These are phyloP conservation scores for Nebria ingens DNA, from an alignment of 1,140 invertebrate species.

Conservation along the genomic window DNA sequence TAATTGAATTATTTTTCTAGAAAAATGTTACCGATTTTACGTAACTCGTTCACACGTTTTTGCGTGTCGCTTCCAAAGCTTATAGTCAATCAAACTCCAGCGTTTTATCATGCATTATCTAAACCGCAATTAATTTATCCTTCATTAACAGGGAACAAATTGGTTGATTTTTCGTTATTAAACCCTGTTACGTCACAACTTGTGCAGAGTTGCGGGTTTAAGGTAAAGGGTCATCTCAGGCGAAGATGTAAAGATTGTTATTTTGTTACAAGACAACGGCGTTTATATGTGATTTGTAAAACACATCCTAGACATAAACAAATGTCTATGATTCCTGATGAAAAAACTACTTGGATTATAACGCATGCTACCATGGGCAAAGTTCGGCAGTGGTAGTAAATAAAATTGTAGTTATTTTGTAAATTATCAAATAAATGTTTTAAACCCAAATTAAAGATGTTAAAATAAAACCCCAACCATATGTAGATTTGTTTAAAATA, in stretches of 20 bases:
- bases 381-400: constrained; percentile 45
- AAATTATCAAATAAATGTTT: too few relatives aligned
- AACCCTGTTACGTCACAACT: constrained; percentile 13
- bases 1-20: not conserved
- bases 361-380: constrained; percentile 57
- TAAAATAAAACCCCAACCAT: too few relatives aligned
- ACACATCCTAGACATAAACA: constrained; percentile 69
- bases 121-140: not conserved
- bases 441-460: too few relatives aligned
- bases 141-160: not conserved
- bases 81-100: not conserved
- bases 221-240: constrained; percentile 46
- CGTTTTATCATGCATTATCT: not conserved
- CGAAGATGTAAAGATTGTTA: constrained; percentile 67
- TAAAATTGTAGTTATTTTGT: too few relatives aligned
- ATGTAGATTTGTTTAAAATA: too few relatives aligned
- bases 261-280: constrained; percentile 52
- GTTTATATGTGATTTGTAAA: constrained; percentile 62
- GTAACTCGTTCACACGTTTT: not conserved
- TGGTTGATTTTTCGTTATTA: constrained; percentile 12
- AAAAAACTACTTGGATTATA: constrained; percentile 56
- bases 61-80: not conserved
- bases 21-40: not conserved
- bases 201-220: constrained; percentile 39
- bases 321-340: constrained; percentile 51